Evolutionary conservation across 2,797 vertebrate species (phyloP), one percentile per base, ranked within the genome.

Genomic region (Argyrosomus regius): DNA sequence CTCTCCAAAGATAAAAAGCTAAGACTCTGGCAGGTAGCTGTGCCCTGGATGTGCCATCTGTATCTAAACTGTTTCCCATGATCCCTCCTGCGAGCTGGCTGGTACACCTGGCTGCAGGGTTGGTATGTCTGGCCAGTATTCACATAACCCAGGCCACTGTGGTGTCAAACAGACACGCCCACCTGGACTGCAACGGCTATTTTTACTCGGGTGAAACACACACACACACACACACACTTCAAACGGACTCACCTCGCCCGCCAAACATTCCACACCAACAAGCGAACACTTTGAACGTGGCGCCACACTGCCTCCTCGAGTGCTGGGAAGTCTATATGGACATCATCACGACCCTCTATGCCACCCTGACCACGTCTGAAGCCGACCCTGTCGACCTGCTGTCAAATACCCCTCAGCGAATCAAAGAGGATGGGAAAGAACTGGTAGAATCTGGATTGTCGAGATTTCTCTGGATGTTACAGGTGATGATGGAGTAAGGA

Each of bases 271-370:
- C 91, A 91, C 93, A 91, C 88, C 81, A 65, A 81, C 81, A 53
- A 90, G 91, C 50, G 88, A 92, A 50, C 59, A 49, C 92, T 93
- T 93, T 93, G 88, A 92, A 91, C 74, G 18, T 18, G 81, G 89
- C 86, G 82, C 91, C 91, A 72, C 73, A 10, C 83, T 54, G 85
- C 89, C 86, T 86, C 73, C 73, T 54, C 52, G 62, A 84, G 81
- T 91, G 91, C 91, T 89, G 91, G 91, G 88, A 93, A 93, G 91
- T 92, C 90, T 92, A 85, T 88, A 78, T 0, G 81, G 84, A 90
- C 90, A 88, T 89, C 87, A 88, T 88, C 86, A 17, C 59, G 53
- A 66, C 76, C 74, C 78, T 76, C 75, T 9, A 63, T 65, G 31
- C 77, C 80, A 75, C 65, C 58, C 71, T 20, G 85, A 80, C 89